These are phyloP conservation scores for Pterocles orientalis DNA, from an alignment of 2,113 vertebrate genomes.

Conservation along the genomic window DNA sequence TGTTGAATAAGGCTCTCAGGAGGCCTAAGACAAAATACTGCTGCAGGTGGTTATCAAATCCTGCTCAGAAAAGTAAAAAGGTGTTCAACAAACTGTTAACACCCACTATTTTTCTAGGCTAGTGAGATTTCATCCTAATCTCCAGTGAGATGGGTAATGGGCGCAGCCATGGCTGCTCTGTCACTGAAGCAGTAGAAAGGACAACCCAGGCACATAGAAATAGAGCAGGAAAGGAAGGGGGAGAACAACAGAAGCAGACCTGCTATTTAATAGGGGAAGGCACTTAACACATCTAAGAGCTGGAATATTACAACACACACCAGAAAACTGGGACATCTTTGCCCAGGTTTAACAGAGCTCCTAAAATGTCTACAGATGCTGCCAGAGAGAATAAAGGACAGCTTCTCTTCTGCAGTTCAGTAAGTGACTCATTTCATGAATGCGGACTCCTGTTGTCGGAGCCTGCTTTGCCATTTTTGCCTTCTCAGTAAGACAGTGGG, in stretches of 20 bases:
- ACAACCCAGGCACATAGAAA: background rate
- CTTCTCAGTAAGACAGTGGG: background rate
- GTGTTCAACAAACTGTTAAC: background rate
- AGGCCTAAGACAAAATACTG: background rate
- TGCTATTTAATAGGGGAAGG: background rate
- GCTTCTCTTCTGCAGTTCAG: background rate
- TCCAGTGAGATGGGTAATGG: background rate
- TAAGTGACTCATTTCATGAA: background rate
- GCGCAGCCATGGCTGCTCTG: background rate
- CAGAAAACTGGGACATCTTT: constrained; percentile 17
- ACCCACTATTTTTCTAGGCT: background rate
- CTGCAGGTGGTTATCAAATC: background rate
- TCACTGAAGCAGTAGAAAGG: background rate
- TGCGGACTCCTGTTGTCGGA: rapidly evolving
- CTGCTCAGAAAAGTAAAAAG: background rate
- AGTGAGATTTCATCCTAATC: background rate
- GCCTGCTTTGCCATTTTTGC: background rate
- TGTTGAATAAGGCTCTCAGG: background rate
- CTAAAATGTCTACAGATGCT: background rate
- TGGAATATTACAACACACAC: background rate
- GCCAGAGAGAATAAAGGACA: background rate
- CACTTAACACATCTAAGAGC: background rate
- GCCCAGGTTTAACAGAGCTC: background rate
- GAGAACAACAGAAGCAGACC: background rate
- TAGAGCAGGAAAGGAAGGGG: background rate